Evolutionary conservation across 2,113 vertebrate genomes (phyloP).

Genomic region (Pimephales promelas): DNA sequence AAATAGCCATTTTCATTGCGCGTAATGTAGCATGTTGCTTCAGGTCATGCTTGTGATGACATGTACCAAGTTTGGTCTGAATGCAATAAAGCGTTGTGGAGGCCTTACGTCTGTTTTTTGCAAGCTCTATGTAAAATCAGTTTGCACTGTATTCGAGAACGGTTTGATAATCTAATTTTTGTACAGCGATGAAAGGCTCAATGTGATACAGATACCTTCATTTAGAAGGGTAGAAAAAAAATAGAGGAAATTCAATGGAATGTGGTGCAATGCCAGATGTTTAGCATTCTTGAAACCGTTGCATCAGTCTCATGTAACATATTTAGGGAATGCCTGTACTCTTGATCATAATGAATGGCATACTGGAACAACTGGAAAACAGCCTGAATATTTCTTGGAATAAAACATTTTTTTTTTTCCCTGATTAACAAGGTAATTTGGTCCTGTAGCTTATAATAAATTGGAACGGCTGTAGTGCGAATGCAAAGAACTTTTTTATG

Average conservation of each 20-base stretch:
- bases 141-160: too few relatives aligned
- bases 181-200: neutral
- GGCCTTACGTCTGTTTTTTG: too few relatives aligned
- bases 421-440: neutral
- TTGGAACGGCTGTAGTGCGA: neutral
- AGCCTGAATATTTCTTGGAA: neutral
- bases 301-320: constrained; percentile 1
- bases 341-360: neutral
- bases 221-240: neutral
- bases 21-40: too few relatives aligned
- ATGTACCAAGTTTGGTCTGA: too few relatives aligned
- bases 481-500: neutral
- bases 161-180: neutral
- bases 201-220: neutral
- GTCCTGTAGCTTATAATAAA: neutral
- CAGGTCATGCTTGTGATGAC: too few relatives aligned
- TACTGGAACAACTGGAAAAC: neutral
- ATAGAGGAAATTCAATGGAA: neutral
- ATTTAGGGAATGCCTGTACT: constrained; percentile 1
- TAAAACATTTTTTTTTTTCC: neutral
- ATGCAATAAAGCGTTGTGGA: too few relatives aligned
- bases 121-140: too few relatives aligned
- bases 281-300: neutral
- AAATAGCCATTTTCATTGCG: too few relatives aligned
- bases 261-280: constrained; percentile 23